These are phyloP conservation scores for Drosophila teissieri DNA, from an alignment of 1,140 invertebrate species.

Conservation along the genomic window DNA sequence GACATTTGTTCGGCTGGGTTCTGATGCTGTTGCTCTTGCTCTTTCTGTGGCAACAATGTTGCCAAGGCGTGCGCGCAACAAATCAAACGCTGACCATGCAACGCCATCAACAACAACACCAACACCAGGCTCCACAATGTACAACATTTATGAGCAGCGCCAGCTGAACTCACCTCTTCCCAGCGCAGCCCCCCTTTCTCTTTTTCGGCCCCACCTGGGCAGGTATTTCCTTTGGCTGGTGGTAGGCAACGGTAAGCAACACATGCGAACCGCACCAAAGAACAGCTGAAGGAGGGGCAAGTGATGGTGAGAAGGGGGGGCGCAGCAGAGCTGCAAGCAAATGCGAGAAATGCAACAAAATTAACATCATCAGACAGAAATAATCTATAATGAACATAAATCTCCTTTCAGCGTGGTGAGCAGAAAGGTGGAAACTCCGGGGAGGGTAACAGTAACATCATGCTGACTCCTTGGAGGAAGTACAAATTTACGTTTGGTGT, in stretches of 20 bases:
- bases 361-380: slow-evolving; percentile 84
- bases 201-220: slow-evolving; percentile 52
- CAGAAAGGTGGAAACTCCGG: not conserved
- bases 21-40: slow-evolving; percentile 2
- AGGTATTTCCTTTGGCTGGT: slow-evolving; percentile 44
- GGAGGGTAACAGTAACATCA: slow-evolving; percentile 20
- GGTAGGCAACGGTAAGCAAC: slow-evolving; percentile 31
- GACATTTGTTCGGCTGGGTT: slow-evolving; percentile 23
- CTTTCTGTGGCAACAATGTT: slow-evolving; percentile 68
- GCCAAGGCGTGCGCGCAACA: slow-evolving; percentile 70
- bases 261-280: not conserved
- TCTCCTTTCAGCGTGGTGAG: slow-evolving; percentile 63
- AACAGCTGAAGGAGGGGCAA: slow-evolving; percentile 7
- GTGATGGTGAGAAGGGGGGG: not conserved
- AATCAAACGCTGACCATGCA: slow-evolving; percentile 76
- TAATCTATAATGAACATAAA: slow-evolving; percentile 84
- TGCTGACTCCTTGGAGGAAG: slow-evolving; percentile 72
- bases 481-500: slow-evolving; percentile 82
- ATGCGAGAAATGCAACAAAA: slow-evolving; percentile 83
- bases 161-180: slow-evolving; percentile 36
- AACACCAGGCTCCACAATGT: slow-evolving; percentile 48
- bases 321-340: slow-evolving; percentile 55
- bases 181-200: not conserved
- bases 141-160: slow-evolving; percentile 65
- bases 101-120: slow-evolving; percentile 44